A percentile compares a stretch with the other conserved stretches of the same genome.
phyloP scores from a whole-genome alignment of 64 coral and sea anemone species.

The Montipora capricornis region DNA sequence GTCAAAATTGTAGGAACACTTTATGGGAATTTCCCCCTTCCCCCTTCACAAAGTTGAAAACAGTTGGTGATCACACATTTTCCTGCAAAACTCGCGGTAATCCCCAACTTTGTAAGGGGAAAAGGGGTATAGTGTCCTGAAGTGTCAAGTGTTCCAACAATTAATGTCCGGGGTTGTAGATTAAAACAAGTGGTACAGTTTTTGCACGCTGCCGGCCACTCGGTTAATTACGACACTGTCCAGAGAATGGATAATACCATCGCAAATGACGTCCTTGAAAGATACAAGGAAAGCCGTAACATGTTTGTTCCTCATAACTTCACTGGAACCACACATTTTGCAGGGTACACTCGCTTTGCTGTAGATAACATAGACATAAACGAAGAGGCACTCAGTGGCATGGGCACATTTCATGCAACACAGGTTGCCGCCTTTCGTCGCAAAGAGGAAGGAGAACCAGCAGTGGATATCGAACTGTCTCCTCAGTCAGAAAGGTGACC shows the following conservation, averaged over 20 bases:
- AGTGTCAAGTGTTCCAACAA: too few relatives aligned
- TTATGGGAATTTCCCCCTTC: too few relatives aligned
- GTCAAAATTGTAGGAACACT: too few relatives aligned
- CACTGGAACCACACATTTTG: neutral
- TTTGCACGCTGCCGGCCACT: conserved; percentile 42
- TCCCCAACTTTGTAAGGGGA: too few relatives aligned
- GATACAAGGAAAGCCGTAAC: conserved; percentile 33
- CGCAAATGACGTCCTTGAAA: conserved; percentile 36
- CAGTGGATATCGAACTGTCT: conserved; percentile 7
- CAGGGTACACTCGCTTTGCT: conserved; percentile 21
- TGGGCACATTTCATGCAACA: conserved; percentile 72
- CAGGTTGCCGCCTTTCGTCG: conserved; percentile 41
- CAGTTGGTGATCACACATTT: too few relatives aligned
- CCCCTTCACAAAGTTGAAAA: too few relatives aligned
- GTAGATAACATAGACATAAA: conserved; percentile 74
- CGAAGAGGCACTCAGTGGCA: conserved; percentile 57
- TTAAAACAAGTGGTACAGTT: conserved; percentile 62
- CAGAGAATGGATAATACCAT: conserved; percentile 35
- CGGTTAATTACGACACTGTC: conserved; percentile 41
- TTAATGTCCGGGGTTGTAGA: neutral
- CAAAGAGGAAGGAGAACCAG: conserved; percentile 20
- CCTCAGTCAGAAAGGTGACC: neutral
- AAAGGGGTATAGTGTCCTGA: too few relatives aligned
- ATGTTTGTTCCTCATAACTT: conserved; percentile 61
- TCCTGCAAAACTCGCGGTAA: too few relatives aligned